A percentile compares a stretch with the other conserved stretches of the same genome.
Conservation (phyloP, 2,797 vertebrate species). For the Oceanodroma leucorhoa region DNA sequence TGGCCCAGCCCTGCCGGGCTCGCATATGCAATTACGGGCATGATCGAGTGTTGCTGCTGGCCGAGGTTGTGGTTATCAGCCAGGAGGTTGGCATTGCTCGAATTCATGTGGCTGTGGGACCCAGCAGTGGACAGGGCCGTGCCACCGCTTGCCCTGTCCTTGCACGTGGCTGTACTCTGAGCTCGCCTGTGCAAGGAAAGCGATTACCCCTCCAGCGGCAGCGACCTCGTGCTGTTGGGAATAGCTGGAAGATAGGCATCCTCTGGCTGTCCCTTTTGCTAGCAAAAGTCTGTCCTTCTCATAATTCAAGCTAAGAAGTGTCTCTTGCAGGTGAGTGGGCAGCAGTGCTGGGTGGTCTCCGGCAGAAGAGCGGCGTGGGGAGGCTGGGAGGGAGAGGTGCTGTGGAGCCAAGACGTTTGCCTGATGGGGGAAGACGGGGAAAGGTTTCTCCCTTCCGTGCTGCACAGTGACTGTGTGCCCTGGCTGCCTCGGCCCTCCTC, state of each 20-base stretch:
- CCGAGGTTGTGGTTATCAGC: background rate
- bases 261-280: background rate
- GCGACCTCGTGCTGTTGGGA: background rate
- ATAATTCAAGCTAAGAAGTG: background rate
- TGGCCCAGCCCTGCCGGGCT: background rate
- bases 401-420: fast-evolving
- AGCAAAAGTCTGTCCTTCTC: background rate
- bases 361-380: background rate
- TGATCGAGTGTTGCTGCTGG: background rate
- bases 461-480: background rate
- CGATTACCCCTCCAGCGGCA: background rate
- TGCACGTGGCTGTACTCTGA: background rate
- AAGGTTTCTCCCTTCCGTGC: background rate
- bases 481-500: background rate
- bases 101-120: background rate
- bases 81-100: background rate
- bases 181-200: background rate
- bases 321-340: background rate
- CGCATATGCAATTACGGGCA: fast-evolving
- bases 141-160: background rate
- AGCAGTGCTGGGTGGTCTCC: background rate
- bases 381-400: background rate
- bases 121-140: background rate
- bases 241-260: background rate
- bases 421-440: background rate